Evolutionary conservation across 2,888 invertebrate species (phyloP), one percentile per base, ranked within the genome.

Genomic region (Drosophila suboccidentalis): DNA sequence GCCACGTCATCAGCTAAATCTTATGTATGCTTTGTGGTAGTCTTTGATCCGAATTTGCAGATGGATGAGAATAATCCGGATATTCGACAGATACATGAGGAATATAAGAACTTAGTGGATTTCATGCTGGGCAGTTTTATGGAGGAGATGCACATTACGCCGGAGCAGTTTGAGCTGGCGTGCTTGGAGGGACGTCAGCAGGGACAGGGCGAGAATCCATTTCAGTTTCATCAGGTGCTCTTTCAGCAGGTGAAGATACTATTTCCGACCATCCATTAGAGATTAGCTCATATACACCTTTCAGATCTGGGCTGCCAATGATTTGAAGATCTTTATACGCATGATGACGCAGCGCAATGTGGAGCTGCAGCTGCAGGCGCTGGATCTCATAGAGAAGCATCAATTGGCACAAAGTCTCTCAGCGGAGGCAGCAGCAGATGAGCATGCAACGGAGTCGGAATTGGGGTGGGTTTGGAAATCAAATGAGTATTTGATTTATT

Each of bases 301-400:
- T 6, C 29, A 92, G 94, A 97, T 98, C 68, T 97, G 98, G 97
- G 98, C 98, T 0, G 98, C 98, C 0, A 98, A 98, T 90, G 97
- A 98, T 92, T 97, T 96, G 85, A 95, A 96, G 75, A 96, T 98
- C 92, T 98, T 98, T 91, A 96, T 96, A 64, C 95, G 96, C 72
- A 96, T 98, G 96, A 98, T 98, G 98, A 96, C 96, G 8, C 97
- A 97, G 91, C 96, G 97, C 88, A 98, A 98, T 92, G 95, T 98
- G 26, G 98, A 98, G 90, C 93, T 98, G 38, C 98, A 98, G 91
- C 93, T 98, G 71, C 96, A 98, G 94, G 97, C 97, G 0, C 92
- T 97, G 78, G 97, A 97, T 92, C 93, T 97, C 84, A 96, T 97
- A 59, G 97, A 97, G 90, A 94, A 96, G 85, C 95, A 96, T 80